Evolutionary conservation across 2,888 invertebrate species (phyloP).

Genomic region (Eilema depressum): DNA sequence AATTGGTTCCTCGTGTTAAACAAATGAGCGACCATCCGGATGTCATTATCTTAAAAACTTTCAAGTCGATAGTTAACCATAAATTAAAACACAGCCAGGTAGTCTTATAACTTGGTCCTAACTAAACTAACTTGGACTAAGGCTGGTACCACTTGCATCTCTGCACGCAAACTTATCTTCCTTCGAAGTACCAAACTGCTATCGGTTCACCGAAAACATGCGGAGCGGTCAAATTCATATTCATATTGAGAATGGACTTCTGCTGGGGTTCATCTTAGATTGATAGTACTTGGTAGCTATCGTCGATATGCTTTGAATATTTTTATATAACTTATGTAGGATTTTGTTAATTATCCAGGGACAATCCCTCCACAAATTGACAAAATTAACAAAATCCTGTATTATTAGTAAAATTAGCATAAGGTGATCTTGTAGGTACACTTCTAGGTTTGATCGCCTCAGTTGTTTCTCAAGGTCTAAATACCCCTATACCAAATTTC

Average conservation of each 20-base stretch:
- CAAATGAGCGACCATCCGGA: not conserved
- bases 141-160: not conserved
- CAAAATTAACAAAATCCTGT: no score
- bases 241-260: conserved; percentile 45
- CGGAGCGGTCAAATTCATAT: conserved; percentile 46
- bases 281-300: conserved; percentile 18
- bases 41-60: not conserved
- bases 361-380: no score
- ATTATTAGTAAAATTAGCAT: no score
- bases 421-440: no score
- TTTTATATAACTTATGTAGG: no score
- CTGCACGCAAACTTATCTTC: not conserved
- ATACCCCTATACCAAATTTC: no score
- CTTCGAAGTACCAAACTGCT: conserved; percentile 14
- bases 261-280: conserved; percentile 49
- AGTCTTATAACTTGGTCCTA: conserved; percentile 4
- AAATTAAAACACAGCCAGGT: conserved; percentile 4
- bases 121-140: not conserved
- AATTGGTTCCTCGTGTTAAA: not conserved
- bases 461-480: no score
- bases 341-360: no score
- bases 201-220: conserved; percentile 20
- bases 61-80: not conserved
- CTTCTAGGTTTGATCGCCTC: no score
- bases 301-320: no score